Conservation (phyloP, 2,888 invertebrate species). For the Deilephila elpenor region DNA sequence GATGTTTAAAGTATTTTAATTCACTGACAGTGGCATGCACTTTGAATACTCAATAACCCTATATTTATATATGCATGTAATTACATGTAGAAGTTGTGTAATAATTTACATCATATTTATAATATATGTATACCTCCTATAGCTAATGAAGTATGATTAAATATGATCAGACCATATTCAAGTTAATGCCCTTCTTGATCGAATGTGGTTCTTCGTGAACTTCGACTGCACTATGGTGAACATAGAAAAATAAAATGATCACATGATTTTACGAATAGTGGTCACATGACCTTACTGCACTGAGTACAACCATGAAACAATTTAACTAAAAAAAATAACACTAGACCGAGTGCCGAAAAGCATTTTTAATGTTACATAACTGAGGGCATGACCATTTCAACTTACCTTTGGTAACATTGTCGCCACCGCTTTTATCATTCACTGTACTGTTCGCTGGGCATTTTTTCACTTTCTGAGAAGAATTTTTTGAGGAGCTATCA, state of each 20-base stretch:
- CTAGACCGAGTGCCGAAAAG: conserved; percentile 39
- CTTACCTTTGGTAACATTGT: conserved; percentile 81
- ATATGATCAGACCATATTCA: not conserved
- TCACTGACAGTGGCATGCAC: conserved; percentile 5
- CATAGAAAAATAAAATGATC: conserved; percentile 51
- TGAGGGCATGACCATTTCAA: conserved; percentile 72
- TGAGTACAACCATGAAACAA: conserved; percentile 50
- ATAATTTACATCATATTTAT: conserved; percentile 49
- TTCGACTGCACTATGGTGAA: conserved; percentile 28
- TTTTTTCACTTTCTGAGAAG: conserved; percentile 82
- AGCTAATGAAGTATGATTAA: not conserved
- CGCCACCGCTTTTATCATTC: conserved; percentile 72
- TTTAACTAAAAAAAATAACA: conserved; percentile 27
- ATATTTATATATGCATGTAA: conserved; percentile 41
- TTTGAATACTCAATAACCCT: conserved; percentile 1
- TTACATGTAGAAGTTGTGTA: conserved; percentile 61
- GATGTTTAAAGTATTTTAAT: conserved; percentile 6
- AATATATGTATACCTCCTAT: not conserved
- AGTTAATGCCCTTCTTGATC: not conserved
- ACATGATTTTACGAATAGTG: conserved; percentile 63
- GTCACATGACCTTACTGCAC: conserved; percentile 74
- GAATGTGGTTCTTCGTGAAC: not conserved
- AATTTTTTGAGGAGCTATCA: conserved; percentile 79
- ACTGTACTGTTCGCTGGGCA: conserved; percentile 72
- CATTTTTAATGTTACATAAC: conserved; percentile 80